Evolutionary conservation across 2,888 invertebrate genomes (phyloP).

Genomic region (Pedicia rivosa): DNA sequence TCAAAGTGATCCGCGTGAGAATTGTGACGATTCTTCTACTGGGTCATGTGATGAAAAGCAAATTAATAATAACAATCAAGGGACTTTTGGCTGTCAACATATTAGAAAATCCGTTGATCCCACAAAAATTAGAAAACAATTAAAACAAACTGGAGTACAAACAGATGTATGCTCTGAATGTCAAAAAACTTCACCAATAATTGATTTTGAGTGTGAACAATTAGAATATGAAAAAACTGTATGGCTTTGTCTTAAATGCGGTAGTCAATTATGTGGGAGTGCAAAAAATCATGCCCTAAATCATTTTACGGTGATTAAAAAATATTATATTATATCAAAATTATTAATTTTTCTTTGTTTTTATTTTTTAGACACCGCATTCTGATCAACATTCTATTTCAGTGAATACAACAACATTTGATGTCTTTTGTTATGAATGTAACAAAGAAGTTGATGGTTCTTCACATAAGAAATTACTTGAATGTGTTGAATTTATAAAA

Average conservation of each 20-base stretch:
- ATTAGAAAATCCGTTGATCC: conserved; percentile 51
- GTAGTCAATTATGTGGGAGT: conserved; percentile 57
- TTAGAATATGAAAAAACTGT: conserved; percentile 36
- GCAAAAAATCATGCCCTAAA: conserved; percentile 51
- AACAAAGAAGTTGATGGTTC: conserved; percentile 45
- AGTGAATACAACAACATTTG: conserved; percentile 53
- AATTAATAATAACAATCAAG: conserved; percentile 19
- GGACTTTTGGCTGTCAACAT: conserved; percentile 43
- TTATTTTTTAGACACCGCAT: conserved; percentile 38
- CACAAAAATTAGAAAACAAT: conserved; percentile 37
- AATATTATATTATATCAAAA: background rate
- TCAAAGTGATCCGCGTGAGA: conserved; percentile 46
- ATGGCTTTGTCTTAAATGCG: conserved; percentile 75
- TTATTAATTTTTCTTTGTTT: conserved; percentile 1
- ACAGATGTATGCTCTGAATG: conserved; percentile 40
- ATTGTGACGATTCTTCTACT: conserved; percentile 46
- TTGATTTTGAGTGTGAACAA: conserved; percentile 30
- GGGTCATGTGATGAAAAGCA: conserved; percentile 56
- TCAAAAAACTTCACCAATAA: conserved; percentile 33
- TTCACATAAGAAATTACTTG: conserved; percentile 48
- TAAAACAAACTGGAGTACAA: conserved; percentile 36
- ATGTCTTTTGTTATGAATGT: conserved; percentile 67
- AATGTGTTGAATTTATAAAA: conserved; percentile 57
- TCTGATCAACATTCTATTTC: conserved; percentile 62
- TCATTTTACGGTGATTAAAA: conserved; percentile 40